Percentiles rank a stretch among this genome's conserved stretches.
phyloP scores from a whole-genome alignment of 1,140 invertebrate genomes.

The Eumeta japonica region DNA sequence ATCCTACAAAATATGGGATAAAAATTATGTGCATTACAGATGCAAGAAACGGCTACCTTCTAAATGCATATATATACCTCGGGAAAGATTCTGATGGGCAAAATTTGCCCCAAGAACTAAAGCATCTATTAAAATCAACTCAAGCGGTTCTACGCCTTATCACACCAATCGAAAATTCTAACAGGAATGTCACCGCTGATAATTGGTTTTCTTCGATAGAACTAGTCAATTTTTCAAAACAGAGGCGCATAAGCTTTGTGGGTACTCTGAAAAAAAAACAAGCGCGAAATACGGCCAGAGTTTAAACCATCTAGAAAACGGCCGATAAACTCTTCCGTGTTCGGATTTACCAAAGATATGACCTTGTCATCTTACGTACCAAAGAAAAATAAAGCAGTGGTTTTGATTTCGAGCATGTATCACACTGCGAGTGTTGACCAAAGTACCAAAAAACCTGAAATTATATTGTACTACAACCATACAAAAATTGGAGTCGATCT shows the following conservation, averaged over 20 bases:
- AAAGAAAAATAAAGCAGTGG: constrained; percentile 7
- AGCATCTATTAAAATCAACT: constrained; percentile 6
- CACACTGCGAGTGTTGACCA: constrained; percentile 15
- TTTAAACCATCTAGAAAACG: constrained; percentile 11
- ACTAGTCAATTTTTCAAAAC: constrained; percentile 19
- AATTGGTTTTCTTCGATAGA: constrained; percentile 28
- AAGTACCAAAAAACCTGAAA: too few species aligned
- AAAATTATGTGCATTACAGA: constrained; percentile 37
- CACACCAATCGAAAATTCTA: constrained; percentile 16
- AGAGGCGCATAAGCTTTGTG: constrained; percentile 29
- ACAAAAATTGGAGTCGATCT: too few species aligned
- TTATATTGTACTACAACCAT: constrained; percentile 28
- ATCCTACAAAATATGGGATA: constrained; percentile 49
- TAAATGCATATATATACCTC: constrained; percentile 29
- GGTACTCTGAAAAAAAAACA: constrained; percentile 48
- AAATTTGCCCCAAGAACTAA: constrained; percentile 8
- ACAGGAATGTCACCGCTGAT: constrained; percentile 24
- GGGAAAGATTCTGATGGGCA: constrained; percentile 22
- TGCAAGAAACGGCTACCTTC: constrained; percentile 26
- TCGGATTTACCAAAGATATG: constrained; percentile 17
- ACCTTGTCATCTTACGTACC: constrained; percentile 17
- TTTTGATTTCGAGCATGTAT: constrained; percentile 15
- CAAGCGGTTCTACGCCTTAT: constrained; percentile 4
- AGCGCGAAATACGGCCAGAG: constrained; percentile 32
- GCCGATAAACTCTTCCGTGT: constrained; percentile 9